Percentiles rank a stretch among this genome's conserved stretches.
Evolutionary conservation across 2,113 vertebrate genomes (phyloP).

Genomic region (Laticauda laticaudata): DNA sequence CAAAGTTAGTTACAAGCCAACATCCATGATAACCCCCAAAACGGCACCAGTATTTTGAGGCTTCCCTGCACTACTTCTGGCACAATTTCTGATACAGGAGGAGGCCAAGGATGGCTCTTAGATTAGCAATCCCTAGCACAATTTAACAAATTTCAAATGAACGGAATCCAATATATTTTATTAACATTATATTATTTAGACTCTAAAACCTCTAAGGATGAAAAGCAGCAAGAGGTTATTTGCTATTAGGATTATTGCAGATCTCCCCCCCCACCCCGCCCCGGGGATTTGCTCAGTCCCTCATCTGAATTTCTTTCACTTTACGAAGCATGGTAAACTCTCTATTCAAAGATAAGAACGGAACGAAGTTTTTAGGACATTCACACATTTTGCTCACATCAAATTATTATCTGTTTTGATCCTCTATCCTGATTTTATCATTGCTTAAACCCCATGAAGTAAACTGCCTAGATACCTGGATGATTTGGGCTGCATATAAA

Average conservation of each 20-base stretch:
- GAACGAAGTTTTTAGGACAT: not conserved
- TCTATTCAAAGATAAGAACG: not conserved
- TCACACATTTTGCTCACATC: not conserved
- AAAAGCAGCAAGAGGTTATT: not conserved
- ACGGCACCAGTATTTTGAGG: not conserved
- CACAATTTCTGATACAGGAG: not conserved
- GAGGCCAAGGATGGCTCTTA: not conserved
- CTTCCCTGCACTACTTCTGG: not conserved
- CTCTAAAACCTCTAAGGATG: not conserved
- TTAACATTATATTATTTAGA: not conserved
- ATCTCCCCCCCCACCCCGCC: fast-evolving
- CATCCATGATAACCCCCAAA: too few relatives aligned
- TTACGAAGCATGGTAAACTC: not conserved
- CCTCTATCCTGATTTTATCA: not conserved
- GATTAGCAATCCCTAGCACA: not conserved
- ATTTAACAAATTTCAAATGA: too few relatives aligned
- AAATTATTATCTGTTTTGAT: not conserved
- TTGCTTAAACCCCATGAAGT: not conserved
- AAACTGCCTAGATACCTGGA: not conserved
- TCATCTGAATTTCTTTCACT: not conserved
- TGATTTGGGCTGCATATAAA: not conserved
- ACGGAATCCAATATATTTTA: not conserved
- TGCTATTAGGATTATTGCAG: not conserved
- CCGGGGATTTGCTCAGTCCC: not conserved
- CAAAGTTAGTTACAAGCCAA: not conserved